phyloP scores from a whole-genome alignment of 2,888 invertebrate genomes.

The Melolontha melolontha region DNA sequence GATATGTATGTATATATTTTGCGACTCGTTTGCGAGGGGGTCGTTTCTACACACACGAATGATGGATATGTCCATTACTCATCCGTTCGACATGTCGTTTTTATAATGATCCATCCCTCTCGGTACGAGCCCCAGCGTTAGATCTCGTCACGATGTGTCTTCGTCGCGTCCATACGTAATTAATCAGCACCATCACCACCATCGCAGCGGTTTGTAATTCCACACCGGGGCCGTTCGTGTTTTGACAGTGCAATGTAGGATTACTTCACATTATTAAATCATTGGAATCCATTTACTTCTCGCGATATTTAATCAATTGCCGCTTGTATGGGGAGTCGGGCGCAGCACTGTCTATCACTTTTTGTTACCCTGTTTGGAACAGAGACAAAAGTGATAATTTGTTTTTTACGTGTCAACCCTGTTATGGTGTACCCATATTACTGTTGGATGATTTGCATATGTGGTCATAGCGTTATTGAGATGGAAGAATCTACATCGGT shows the following conservation, averaged over 20 bases:
- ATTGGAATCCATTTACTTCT: constrained; percentile 46
- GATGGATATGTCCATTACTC: constrained; percentile 58
- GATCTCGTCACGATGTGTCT: constrained; percentile 33
- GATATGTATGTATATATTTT: constrained; percentile 36
- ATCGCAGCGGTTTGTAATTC: constrained; percentile 46
- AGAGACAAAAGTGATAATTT: constrained; percentile 13
- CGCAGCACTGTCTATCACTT: constrained; percentile 22
- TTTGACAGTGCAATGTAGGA: constrained; percentile 43
- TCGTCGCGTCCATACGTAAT: constrained; percentile 49
- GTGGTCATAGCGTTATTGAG: constrained; percentile 2
- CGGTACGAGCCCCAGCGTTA: constrained; percentile 1
- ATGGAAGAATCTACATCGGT: constrained; percentile 23
- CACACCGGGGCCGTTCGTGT: constrained; percentile 42
- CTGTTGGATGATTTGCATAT: too few relatives aligned
- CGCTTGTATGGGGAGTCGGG: constrained; percentile 9
- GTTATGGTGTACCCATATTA: not conserved
- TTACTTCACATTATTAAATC: constrained; percentile 45
- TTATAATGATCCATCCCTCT: constrained; percentile 52
- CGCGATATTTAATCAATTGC: constrained; percentile 45
- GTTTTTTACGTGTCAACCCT: not conserved
- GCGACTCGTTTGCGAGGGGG: constrained; percentile 17
- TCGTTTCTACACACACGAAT: constrained; percentile 25
- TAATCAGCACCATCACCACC: constrained; percentile 50
- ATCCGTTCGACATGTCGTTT: constrained; percentile 57
- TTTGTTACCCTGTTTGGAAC: not conserved